Base-by-base conservation (phyloP, 37 sponge, comb jelly and placozoan species). In the Chondrosia reniformis region DNA sequence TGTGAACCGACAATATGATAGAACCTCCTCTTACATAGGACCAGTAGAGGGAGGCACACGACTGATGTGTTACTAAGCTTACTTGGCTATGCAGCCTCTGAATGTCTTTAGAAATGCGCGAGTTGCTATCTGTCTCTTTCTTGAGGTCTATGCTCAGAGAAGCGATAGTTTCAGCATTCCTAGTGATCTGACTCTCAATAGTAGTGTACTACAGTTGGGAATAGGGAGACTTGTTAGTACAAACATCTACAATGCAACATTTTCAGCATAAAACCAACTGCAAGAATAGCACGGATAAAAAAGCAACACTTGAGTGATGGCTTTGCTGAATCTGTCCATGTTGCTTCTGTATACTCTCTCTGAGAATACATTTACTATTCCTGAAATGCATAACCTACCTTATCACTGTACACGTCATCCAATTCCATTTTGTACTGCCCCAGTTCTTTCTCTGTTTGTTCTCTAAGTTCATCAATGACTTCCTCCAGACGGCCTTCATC, bases 381-480 rank as follows among this genome's bases (percentile, higher is more conserved):
- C n/a, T n/a, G n/a, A n/a, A n/a, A n/a, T n/a, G n/a, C n/a, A n/a
- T n/a, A 13, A 59, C 72, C 42, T 44, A 93, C 94, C 87, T 76
- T 88, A 63, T 82, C 84, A 33, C 57, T 83, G 75, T 89, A 89
- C 39, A 65, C 25, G 15, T 46, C 46, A 32, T 93, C 94, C 45
- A 93, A 21, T 46, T 85, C 84, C 39, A 55, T 28, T 63, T 84
- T 89, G 74, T 80, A 83, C 33, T 86, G 82, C 19, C 43, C 87
- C 46, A 79, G 75, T 41, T 86, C 89, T 25, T 27, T 37, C 55
- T 89, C 94, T 40, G 66, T 85, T 66, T 79, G 74, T 52, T 89
- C 89, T 56, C 89, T 69, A 21, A 89, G 62, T 63, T 93, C 94
- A 27, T 88, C 94, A 10, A 93, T 79, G 81, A 84, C 84, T 27